Percentiles rank a stretch among this genome's conserved stretches.
phyloP scores from a whole-genome alignment of 2,888 invertebrate species.

The Pimpla rufipes region DNA sequence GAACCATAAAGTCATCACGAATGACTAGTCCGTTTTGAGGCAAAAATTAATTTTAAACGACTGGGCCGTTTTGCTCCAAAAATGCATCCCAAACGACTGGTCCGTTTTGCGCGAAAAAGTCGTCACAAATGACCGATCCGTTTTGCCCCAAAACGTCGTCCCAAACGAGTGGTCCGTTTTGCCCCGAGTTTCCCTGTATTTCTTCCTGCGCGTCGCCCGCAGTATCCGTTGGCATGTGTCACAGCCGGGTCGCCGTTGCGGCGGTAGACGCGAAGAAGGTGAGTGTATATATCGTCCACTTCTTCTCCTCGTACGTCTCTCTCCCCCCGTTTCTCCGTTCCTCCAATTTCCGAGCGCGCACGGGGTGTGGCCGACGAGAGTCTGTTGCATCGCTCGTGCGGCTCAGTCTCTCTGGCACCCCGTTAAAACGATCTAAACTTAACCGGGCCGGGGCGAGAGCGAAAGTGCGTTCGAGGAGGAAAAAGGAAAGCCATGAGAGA shows the following conservation, averaged over 20 bases:
- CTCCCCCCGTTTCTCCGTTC: neutral
- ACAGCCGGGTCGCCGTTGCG: neutral
- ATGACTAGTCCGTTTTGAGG: too few relatives aligned
- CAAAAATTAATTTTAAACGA: too few relatives aligned
- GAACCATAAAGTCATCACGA: too few relatives aligned
- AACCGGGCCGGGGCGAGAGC: slow-evolving; percentile 4
- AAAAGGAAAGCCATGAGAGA: slow-evolving; percentile 13
- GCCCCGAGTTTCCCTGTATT: neutral
- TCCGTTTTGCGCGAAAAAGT: too few relatives aligned
- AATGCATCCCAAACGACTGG: too few relatives aligned
- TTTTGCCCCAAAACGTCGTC: too few relatives aligned
- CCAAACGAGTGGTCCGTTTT: too few relatives aligned
- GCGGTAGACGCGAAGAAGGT: neutral
- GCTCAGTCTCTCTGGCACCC: slow-evolving; percentile 3
- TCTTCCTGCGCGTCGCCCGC: neutral
- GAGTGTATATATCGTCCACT: neutral
- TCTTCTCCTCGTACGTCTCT: too few relatives aligned
- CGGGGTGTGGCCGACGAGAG: slow-evolving; percentile 22
- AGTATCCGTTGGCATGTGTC: neutral
- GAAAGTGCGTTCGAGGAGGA: slow-evolving; percentile 9
- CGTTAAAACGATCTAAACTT: slow-evolving; percentile 39
- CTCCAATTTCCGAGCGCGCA: neutral
- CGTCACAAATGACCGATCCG: too few relatives aligned
- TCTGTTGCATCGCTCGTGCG: slow-evolving; percentile 34
- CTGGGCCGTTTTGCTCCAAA: too few relatives aligned